Percentiles rank a stretch among this genome's conserved stretches.
phyloP scores from a whole-genome alignment of 2,888 invertebrate genomes.

The Conistra vaccinii region DNA sequence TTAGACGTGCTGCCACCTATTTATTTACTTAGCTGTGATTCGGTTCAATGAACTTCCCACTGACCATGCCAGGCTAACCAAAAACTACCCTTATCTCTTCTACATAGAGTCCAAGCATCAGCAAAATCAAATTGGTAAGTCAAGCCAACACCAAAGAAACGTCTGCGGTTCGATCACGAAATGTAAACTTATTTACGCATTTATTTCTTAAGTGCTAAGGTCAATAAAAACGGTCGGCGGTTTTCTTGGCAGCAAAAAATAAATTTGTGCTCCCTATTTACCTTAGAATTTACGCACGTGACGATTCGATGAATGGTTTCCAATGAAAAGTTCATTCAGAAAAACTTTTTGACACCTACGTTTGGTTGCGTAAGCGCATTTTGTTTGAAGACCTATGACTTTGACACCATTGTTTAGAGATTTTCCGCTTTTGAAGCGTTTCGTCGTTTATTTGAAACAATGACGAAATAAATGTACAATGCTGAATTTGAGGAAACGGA shows the following conservation, averaged over 20 bases:
- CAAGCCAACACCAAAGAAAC: constrained; percentile 45
- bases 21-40: constrained; percentile 82
- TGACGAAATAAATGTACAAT: constrained; percentile 54
- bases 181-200: constrained; percentile 63
- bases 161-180: constrained; percentile 55
- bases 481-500: constrained; percentile 54
- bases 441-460: constrained; percentile 52
- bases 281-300: constrained; percentile 79
- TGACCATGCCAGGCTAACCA: constrained; percentile 22
- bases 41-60: constrained; percentile 82
- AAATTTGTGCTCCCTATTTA: constrained; percentile 60
- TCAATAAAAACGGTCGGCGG: constrained; percentile 31
- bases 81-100: constrained; percentile 56
- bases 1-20: constrained; percentile 77
- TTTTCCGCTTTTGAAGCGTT: constrained; percentile 59
- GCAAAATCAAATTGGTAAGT: constrained; percentile 47
- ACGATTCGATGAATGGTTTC: constrained; percentile 73
- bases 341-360: constrained; percentile 72
- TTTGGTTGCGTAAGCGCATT: constrained; percentile 63
- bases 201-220: constrained; percentile 59
- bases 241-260: constrained; percentile 39
- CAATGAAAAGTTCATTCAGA: constrained; percentile 73
- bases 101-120: constrained; percentile 18
- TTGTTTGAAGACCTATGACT: constrained; percentile 68
- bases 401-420: constrained; percentile 68